A percentile compares a stretch with the other conserved stretches of the same genome.
phyloP scores from a whole-genome alignment of 2,888 invertebrate species.

The Odiellus spinosus region DNA sequence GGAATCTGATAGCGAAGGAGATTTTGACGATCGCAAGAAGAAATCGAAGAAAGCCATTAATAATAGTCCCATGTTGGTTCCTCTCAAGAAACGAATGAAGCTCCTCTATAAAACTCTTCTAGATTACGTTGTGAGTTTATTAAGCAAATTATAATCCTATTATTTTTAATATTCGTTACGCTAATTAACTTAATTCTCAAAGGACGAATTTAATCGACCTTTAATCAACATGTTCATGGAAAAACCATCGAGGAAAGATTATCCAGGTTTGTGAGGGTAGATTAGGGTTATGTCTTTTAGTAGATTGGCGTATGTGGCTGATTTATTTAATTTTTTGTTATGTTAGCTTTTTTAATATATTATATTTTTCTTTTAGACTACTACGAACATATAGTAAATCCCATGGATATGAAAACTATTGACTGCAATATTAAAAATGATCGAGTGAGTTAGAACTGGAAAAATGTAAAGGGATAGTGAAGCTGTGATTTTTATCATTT shows the following conservation, averaged over 20 bases:
- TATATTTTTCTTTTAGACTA: too few relatives aligned
- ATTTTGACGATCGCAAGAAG: constrained; percentile 27
- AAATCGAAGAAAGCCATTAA: constrained; percentile 12
- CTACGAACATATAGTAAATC: constrained; percentile 80
- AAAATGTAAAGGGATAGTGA: too few relatives aligned
- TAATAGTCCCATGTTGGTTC: constrained; percentile 27
- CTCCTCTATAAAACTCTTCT: constrained; percentile 48
- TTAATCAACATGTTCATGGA: constrained; percentile 88
- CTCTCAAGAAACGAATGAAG: constrained; percentile 62
- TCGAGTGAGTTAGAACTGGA: constrained; percentile 30
- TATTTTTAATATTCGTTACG: background rate
- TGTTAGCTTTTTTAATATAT: too few relatives aligned
- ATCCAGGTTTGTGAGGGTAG: too few relatives aligned
- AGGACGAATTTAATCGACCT: constrained; percentile 60
- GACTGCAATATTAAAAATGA: constrained; percentile 70
- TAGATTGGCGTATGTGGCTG: too few relatives aligned
- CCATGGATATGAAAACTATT: constrained; percentile 87
- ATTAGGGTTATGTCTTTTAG: too few relatives aligned
- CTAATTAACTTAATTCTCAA: constrained; percentile 20
- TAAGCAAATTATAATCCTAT: too few relatives aligned
- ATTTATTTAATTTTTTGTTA: too few relatives aligned
- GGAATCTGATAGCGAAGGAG: constrained; percentile 36
- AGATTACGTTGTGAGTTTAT: constrained; percentile 29
- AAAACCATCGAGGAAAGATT: constrained; percentile 83
- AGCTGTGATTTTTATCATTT: too few relatives aligned